These are phyloP conservation scores for Drosophila tripunctata DNA, from an alignment of 2,888 invertebrate species.

Conservation along the genomic window DNA sequence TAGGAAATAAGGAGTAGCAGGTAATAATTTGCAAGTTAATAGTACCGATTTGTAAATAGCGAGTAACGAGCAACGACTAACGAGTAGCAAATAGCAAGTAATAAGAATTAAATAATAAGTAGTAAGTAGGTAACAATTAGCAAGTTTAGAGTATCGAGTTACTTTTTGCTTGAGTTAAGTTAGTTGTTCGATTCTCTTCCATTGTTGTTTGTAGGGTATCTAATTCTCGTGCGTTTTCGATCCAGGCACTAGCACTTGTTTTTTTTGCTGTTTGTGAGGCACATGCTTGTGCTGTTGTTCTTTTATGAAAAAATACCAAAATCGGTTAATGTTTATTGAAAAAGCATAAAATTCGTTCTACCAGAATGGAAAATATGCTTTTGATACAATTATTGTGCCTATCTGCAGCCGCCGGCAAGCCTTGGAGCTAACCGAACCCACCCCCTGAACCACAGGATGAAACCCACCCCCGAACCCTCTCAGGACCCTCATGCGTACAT, in stretches of 20 bases:
- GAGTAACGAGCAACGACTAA: too few relatives aligned
- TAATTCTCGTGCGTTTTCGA: neutral
- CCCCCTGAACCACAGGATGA: slow-evolving; percentile 37
- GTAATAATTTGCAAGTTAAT: too few relatives aligned
- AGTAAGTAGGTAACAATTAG: too few relatives aligned
- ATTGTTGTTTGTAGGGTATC: slow-evolving; percentile 2
- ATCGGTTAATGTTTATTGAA: slow-evolving; percentile 85
- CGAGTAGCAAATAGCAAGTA: too few relatives aligned
- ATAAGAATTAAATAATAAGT: too few relatives aligned
- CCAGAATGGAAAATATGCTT: slow-evolving; percentile 85
- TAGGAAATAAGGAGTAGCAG: too few relatives aligned
- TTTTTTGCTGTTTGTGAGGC: slow-evolving; percentile 19
- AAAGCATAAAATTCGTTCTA: slow-evolving; percentile 85
- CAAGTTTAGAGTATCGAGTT: too few relatives aligned
- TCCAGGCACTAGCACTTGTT: slow-evolving; percentile 32
- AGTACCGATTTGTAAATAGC: too few relatives aligned
- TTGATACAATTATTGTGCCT: slow-evolving; percentile 84
- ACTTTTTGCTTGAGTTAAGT: too few relatives aligned
- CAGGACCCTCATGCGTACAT: slow-evolving; percentile 34
- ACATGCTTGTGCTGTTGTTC: slow-evolving; percentile 44
- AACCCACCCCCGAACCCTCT: slow-evolving; percentile 42
- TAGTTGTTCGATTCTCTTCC: too few relatives aligned
- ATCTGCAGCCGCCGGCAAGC: slow-evolving; percentile 68
- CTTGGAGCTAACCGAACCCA: slow-evolving; percentile 46
- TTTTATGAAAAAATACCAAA: slow-evolving; percentile 82